A percentile compares a stretch with the other conserved stretches of the same genome.
These are phyloP conservation scores for Celastrina argiolus DNA, from an alignment of 2,888 invertebrate species.

Conservation along the genomic window DNA sequence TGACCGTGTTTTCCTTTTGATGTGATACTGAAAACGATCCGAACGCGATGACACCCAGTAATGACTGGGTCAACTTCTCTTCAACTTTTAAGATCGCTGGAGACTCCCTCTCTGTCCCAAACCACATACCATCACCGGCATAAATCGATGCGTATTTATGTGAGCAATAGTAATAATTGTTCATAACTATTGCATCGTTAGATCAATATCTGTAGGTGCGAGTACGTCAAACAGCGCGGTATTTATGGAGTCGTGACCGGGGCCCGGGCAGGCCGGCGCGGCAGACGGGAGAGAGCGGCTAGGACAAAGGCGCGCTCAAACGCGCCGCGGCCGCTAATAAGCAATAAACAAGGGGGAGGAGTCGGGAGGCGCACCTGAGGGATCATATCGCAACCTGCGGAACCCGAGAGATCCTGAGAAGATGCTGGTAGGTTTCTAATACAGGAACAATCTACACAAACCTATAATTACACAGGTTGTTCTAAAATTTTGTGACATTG, in stretches of 20 bases:
- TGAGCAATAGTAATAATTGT: conserved; percentile 5
- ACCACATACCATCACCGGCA: not conserved
- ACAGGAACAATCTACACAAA: not conserved
- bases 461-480: not conserved
- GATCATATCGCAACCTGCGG: conserved; percentile 60
- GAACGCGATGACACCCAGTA: too few relatives aligned
- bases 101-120: too few relatives aligned
- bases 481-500: too few relatives aligned
- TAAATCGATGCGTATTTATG: not conserved
- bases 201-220: conserved; percentile 66
- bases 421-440: not conserved
- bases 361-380: conserved; percentile 69
- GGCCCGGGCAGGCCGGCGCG: too few relatives aligned
- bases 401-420: conserved; percentile 13
- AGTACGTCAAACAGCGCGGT: conserved; percentile 70
- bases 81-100: too few relatives aligned
- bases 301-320: conserved; percentile 75
- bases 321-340: conserved; percentile 75
- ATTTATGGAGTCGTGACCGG: conserved; percentile 72
- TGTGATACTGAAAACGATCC: too few relatives aligned
- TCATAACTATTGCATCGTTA: conserved; percentile 39
- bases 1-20: too few relatives aligned
- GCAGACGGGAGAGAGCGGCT: conserved; percentile 49
- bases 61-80: too few relatives aligned
- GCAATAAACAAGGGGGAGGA: conserved; percentile 78